Percentiles rank a stretch among this genome's conserved stretches.
These are phyloP conservation scores for Ochropleura plecta DNA, from an alignment of 2,888 invertebrate species.

Conservation along the genomic window DNA sequence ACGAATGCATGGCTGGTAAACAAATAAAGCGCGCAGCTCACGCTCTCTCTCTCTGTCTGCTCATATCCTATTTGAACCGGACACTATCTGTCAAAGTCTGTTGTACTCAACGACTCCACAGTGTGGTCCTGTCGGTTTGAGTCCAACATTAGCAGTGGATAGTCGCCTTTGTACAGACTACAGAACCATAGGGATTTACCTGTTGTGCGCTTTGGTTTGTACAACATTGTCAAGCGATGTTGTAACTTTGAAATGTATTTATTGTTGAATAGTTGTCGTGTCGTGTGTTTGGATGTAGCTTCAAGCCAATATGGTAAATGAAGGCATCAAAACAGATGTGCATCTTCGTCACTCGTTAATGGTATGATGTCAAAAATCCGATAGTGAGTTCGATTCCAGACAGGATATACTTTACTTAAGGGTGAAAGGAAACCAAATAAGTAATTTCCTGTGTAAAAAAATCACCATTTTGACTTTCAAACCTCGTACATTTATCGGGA, in stretches of 20 bases:
- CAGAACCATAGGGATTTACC: constrained; percentile 73
- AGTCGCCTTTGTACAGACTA: constrained; percentile 63
- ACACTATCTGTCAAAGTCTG: neutral
- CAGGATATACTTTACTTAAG: neutral
- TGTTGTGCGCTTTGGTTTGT: constrained; percentile 69
- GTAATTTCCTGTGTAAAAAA: no score
- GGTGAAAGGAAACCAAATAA: neutral
- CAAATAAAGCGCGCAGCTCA: neutral
- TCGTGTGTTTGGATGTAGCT: constrained; percentile 25
- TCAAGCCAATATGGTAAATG: neutral
- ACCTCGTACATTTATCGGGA: no score
- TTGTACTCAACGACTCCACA: neutral
- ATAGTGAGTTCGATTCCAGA: neutral
- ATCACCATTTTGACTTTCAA: no score
- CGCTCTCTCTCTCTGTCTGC: neutral
- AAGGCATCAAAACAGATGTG: neutral
- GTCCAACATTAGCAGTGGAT: neutral
- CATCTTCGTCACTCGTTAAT: neutral
- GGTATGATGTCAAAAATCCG: neutral
- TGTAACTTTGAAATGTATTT: constrained; percentile 68
- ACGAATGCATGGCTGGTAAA: neutral
- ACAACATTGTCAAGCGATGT: constrained; percentile 73
- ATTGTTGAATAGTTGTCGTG: constrained; percentile 30
- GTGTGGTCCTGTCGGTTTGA: neutral
- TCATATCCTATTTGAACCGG: neutral